Evolutionary conservation across 2,888 invertebrate genomes (phyloP), one percentile per base, ranked within the genome.

Genomic region (Thalpophila matura): DNA sequence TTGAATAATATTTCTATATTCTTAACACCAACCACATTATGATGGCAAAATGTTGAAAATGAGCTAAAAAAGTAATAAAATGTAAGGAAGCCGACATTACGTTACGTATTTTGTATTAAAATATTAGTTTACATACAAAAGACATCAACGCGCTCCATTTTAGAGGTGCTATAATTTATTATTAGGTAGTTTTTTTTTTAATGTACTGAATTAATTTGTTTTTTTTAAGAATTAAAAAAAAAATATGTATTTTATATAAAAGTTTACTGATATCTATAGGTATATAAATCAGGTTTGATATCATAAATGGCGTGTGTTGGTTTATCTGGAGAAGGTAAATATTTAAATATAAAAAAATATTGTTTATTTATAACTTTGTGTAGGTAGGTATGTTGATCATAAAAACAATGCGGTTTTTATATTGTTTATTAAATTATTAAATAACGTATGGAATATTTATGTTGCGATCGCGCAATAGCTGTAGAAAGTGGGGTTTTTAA

Each of bases 141-240:
- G 90, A 90, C 81, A 77, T 90, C 87, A 90, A 90, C 90, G 89
- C 89, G 86, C 69, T 54, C 46, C 1, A 3, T 22, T 33, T n/a
- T 35, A 5, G 5, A 37, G 14, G 37, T 53, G 24, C 2, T 14
- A 10, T 7, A 35, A 3, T 22, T 7, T 42, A 3, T 22, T 3
- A 22, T 18, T 14, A 3, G n/a, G n/a, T n/a, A n/a, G n/a, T 27
- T 22, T 16, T 33, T 26, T 18, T 10, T 18, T 24, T 38, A 4
- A 16, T 50, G n/a, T n/a, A n/a, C 1, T 18, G 50, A 4, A 4
- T 10, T 14, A 24, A 31, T n/a, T 20, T 4, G 24, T 38, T 59
- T 51, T 18, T 18, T 18, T 5, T 29, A 1, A 37, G 9, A n/a
- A n/a, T 12, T 24, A 7, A 24, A 22, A 14, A n/a, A n/a, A n/a